A percentile compares a stretch with the other conserved stretches of the same genome.
These are phyloP conservation scores for Margaritifera margaritifera DNA, from an alignment of 2,888 invertebrate genomes.

Conservation along the genomic window DNA sequence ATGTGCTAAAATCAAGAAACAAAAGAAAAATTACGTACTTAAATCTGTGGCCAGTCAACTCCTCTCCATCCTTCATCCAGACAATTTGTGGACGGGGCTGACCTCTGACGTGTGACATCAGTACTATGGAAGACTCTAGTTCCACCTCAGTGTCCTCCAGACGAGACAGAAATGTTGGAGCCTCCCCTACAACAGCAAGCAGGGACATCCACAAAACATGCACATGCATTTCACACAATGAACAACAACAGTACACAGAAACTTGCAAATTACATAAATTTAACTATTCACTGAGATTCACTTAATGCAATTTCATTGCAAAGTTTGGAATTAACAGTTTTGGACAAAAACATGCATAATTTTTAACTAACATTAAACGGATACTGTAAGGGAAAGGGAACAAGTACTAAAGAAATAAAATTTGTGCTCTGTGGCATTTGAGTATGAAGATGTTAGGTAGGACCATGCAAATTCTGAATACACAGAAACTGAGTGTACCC, in stretches of 20 bases:
- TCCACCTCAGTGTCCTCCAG: slow-evolving; percentile 55
- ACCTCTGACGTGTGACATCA: slow-evolving; percentile 63
- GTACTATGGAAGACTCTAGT: slow-evolving; percentile 50
- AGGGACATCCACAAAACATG: neutral
- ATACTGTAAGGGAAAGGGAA: neutral
- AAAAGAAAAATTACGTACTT: slow-evolving; percentile 43
- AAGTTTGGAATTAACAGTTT: neutral
- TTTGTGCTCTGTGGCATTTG: no score
- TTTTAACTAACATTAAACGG: neutral
- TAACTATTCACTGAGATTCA: neutral
- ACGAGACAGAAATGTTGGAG: slow-evolving; percentile 60
- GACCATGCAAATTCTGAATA: no score
- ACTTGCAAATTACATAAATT: no score
- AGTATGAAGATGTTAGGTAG: no score
- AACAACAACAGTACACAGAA: no score
- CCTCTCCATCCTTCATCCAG: slow-evolving; percentile 63
- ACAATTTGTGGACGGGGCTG: slow-evolving; percentile 61
- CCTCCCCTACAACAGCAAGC: slow-evolving; percentile 46
- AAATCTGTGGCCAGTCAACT: slow-evolving; percentile 59
- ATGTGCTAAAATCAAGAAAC: slow-evolving; percentile 8
- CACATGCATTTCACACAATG: neutral
- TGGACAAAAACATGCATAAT: neutral
- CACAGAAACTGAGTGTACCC: no score
- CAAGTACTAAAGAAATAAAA: neutral
- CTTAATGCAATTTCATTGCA: neutral